Conservation (phyloP, 2,113 vertebrate species). For the Taxidea taxus region DNA sequence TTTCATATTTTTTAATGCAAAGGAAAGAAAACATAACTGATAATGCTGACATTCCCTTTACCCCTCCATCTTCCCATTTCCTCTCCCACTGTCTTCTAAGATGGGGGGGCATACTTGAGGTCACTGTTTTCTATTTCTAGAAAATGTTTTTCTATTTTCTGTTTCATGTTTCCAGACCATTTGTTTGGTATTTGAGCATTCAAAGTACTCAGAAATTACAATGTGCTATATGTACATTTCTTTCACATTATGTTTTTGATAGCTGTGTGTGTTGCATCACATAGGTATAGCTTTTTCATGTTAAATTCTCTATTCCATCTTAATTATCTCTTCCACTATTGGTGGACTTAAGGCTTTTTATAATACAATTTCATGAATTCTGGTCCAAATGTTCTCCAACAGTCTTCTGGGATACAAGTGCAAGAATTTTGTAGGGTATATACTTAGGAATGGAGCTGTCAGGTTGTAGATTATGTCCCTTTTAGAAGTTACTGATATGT, state of each 20-base stretch:
- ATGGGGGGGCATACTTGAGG: not conserved
- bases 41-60: not conserved
- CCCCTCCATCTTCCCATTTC: not conserved
- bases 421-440: not conserved
- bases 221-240: not conserved
- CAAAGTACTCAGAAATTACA: conserved; percentile 31
- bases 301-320: not conserved
- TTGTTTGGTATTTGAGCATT: not conserved
- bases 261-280: not conserved
- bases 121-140: not conserved
- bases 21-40: not conserved
- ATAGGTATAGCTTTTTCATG: not conserved
- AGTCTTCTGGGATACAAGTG: not conserved
- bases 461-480: not conserved
- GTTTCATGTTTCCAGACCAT: not conserved
- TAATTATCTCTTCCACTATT: not conserved
- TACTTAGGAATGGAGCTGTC: not conserved
- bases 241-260: not conserved
- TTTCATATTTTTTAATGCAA: conserved; percentile 2
- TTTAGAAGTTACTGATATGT: not conserved
- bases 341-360: not conserved
- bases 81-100: not conserved
- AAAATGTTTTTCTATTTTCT: not conserved
- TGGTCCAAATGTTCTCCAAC: not conserved
- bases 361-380: not conserved